These are phyloP conservation scores for Chymomyza amoena DNA, from an alignment of 2,888 invertebrate genomes.

Conservation along the genomic window DNA sequence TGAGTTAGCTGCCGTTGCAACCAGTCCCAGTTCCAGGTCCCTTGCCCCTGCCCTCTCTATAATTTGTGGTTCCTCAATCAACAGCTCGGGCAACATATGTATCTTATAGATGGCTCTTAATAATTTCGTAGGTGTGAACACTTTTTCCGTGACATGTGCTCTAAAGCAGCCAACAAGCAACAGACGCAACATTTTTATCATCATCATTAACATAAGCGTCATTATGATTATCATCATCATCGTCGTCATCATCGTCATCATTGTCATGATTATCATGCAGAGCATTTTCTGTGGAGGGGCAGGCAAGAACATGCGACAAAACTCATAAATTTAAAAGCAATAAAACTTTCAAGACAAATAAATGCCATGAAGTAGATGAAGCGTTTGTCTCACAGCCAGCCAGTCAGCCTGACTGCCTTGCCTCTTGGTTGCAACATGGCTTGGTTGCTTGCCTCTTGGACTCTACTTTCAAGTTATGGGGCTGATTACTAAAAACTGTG, in stretches of 20 bases:
- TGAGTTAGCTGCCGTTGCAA: background rate
- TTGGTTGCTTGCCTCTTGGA: background rate
- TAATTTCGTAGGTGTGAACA: constrained; percentile 65
- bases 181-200: background rate
- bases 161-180: background rate
- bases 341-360: constrained; percentile 77
- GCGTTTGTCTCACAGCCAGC: constrained; percentile 25
- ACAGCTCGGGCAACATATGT: constrained; percentile 15
- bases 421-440: too few relatives aligned
- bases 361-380: constrained; percentile 61
- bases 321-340: constrained; percentile 75
- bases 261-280: constrained; percentile 6
- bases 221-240: constrained; percentile 21
- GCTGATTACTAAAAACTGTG: background rate
- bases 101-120: constrained; percentile 13
- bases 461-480: background rate
- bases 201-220: background rate
- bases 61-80: constrained; percentile 14
- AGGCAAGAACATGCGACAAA: constrained; percentile 44
- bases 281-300: constrained; percentile 5
- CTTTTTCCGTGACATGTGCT: constrained; percentile 52
- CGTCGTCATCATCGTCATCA: constrained; percentile 18
- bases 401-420: too few relatives aligned
- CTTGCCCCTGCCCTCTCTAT: background rate
- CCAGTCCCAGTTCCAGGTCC: background rate